phyloP scores from a whole-genome alignment of 2,113 vertebrate species.

The Heloderma charlesbogerti region DNA sequence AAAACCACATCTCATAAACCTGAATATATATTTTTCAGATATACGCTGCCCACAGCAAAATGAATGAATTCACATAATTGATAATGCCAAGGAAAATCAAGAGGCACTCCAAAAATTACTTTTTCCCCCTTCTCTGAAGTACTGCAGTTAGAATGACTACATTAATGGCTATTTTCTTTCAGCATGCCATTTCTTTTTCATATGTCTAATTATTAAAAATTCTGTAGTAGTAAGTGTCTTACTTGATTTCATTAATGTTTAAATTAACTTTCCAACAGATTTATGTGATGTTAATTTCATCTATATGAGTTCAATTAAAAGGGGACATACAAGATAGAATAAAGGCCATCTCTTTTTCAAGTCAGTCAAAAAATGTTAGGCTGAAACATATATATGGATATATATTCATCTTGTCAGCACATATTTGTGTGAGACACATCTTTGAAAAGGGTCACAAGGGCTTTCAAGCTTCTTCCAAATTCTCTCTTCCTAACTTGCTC shows the following conservation, averaged over 20 bases:
- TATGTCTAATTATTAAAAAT: constrained; percentile 26
- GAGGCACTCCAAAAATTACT: constrained; percentile 10
- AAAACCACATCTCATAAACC: constrained; percentile 21
- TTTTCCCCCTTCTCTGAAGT: background rate
- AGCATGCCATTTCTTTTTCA: constrained; percentile 10
- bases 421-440: background rate
- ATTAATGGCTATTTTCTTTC: constrained; percentile 14
- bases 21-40: constrained; percentile 16
- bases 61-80: constrained; percentile 26
- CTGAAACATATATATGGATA: background rate
- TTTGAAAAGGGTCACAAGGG: background rate
- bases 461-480: background rate
- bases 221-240: constrained; percentile 8
- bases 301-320: background rate
- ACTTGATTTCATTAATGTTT: constrained; percentile 36
- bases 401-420: background rate
- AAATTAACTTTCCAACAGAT: constrained; percentile 37
- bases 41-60: background rate
- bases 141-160: background rate
- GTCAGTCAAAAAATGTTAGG: background rate
- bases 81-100: background rate
- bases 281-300: background rate
- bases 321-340: background rate
- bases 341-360: background rate
- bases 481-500: background rate